Conservation (phyloP, 2,113 vertebrate species). For the Chroicocephalus ridibundus region DNA sequence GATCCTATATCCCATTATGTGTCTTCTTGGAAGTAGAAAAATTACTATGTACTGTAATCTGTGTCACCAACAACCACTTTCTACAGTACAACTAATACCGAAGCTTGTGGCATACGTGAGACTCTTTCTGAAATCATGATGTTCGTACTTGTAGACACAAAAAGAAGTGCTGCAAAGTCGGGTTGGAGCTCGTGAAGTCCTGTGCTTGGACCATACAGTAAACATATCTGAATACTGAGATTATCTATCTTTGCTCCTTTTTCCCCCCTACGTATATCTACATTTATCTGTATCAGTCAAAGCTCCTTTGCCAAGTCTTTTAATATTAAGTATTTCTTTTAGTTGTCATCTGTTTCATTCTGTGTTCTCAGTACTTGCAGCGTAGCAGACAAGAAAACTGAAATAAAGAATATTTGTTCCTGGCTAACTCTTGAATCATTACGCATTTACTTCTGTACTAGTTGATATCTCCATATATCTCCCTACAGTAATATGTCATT, state of each 20-base stretch:
- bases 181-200: background rate
- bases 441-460: background rate
- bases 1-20: background rate
- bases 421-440: background rate
- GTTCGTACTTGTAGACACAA: background rate
- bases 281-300: background rate
- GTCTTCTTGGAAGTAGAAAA: background rate
- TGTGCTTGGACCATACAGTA: background rate
- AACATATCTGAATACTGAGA: background rate
- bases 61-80: background rate
- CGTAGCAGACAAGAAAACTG: background rate
- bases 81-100: background rate
- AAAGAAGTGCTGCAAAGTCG: background rate
- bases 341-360: background rate
- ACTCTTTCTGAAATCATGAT: background rate
- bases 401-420: background rate
- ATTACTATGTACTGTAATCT: background rate
- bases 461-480: background rate
- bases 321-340: background rate
- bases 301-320: background rate
- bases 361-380: background rate
- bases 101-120: background rate
- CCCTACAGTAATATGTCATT: background rate
- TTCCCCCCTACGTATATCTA: accelerated
- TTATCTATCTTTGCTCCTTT: background rate